Base-by-base conservation (phyloP, 2,797 vertebrate genomes). In the Pterois miles region DNA sequence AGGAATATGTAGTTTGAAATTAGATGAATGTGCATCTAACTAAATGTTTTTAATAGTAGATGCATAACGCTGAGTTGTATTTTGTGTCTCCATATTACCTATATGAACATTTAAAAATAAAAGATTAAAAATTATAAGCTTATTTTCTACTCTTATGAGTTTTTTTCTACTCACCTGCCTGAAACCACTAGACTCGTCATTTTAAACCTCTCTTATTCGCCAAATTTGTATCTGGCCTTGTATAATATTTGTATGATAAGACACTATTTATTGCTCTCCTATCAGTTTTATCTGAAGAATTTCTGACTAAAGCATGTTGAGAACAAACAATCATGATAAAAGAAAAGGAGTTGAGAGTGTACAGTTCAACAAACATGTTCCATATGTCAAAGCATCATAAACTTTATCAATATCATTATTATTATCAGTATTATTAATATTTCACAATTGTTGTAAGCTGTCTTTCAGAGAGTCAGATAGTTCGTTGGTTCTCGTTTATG, bases 1-100 rank as follows among this genome's bases (percentile, higher is more conserved):
- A 83, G 63, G 87, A 93, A 92, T 93, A 91, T 91, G 56, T 66
- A 5, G 50, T 46, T 50, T 14, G 11, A 57, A 73, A 65, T 70
- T 0, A 78, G 78, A 87, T 88, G 80, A 83, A 80, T 76, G 43
- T 62, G 25, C 81, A 87, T 84, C 73, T 87, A 25, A 71, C 56
- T 50, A 48, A 38, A 53, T 71, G 33, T 78, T 77, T 86, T 66
- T 36, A 71, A 74, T 27, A 62, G 59, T 52, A 18, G 20, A 68
- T 81, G 13, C 59, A 71, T 63, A 31, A 65, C 78, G 43, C 31
- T 48, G 16, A 59, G 36, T 50, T 76, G n/a, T 59, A 33, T 54
- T 53, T 65, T 70, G 5, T 69, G 23, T 75, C 27, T 62, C 4
- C 0, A 36, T 60, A 14, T 52, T 27, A 29, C 3, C 1, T 25